Base-by-base conservation (phyloP, 2,888 invertebrate genomes). In the Dynastes hyllus region DNA sequence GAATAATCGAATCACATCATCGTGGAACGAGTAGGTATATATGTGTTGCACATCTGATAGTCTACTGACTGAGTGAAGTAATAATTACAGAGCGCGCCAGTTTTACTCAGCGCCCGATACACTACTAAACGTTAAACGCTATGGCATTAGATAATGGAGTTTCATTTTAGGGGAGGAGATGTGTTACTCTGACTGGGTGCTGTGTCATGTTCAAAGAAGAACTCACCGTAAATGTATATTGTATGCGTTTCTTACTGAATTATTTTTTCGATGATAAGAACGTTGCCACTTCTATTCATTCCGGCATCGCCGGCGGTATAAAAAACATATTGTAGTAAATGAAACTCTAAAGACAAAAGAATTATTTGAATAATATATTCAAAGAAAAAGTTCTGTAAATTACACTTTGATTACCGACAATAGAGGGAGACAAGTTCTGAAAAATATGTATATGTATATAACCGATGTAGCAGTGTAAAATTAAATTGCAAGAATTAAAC, bases 11-110 rank as follows among this genome's bases (percentile, higher is more conserved):
- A 81, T 81, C 80, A 77, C 80, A 83, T 80, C 82, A 81, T 69
- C 76, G 51, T 27, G 51, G 27, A 75, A 32, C 32, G 45, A 75
- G 61, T 45, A 61, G 73, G 73, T 45, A 75, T 75, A 75, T 61
- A 75, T 75, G 61, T 61, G 70, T 61, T 78, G 79, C 80, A 78
- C 81, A 84, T 85, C 84, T 82, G 85, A 84, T 85, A 84, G 81
- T 81, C 83, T 85, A 86, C 84, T 86, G 87, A 86, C 86, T 86
- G 86, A 85, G 84, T 87, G 87, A 87, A 87, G 87, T 84, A 86
- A 87, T 88, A 88, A 88, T 88, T 88, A 88, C 86, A 88, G 87
- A 85, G 86, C 87, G 86, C 87, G 87, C 86, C 85, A 82, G 84
- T 85, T 87, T 85, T 84, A 82, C 85, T 78, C 85, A 85, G 84